Percentiles rank a stretch among this genome's conserved stretches.
These are phyloP conservation scores for Epizoanthus rinbou DNA, from an alignment of 92 coral and sea anemone species.

Conservation along the genomic window DNA sequence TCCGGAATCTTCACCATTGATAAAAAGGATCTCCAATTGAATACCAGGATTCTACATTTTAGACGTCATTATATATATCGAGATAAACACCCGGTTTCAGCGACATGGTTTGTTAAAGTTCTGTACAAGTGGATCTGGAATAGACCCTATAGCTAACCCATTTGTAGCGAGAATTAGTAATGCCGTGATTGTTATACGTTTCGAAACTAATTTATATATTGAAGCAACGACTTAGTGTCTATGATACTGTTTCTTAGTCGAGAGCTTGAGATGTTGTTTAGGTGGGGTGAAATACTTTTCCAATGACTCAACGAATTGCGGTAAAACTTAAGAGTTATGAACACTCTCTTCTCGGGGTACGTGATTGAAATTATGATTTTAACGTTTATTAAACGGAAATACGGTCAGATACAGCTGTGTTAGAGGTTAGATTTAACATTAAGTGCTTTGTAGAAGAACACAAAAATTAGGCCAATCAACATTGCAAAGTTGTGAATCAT, in stretches of 20 bases:
- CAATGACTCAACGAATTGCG: conserved; percentile 42
- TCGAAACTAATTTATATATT: conserved; percentile 32
- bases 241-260: background rate
- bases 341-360: conserved; percentile 7
- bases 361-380: conserved; percentile 24
- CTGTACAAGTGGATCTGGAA: conserved; percentile 1
- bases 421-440: conserved; percentile 1
- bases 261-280: conserved; percentile 13
- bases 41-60: background rate
- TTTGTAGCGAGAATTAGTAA: background rate
- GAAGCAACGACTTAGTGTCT: conserved; percentile 33
- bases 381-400: conserved; percentile 36
- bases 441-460: conserved; percentile 27
- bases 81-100: background rate
- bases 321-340: conserved; percentile 9
- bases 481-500: background rate
- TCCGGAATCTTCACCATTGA: background rate
- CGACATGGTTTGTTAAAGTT: background rate
- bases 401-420: conserved; percentile 2
- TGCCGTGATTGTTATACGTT: conserved; percentile 8
- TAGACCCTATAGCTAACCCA: background rate
- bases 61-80: background rate
- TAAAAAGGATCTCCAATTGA: background rate
- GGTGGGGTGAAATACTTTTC: conserved; percentile 33
- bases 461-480: background rate